These are phyloP conservation scores for Leptopilina syphax DNA, from an alignment of 2,888 invertebrate genomes.

Conservation along the genomic window DNA sequence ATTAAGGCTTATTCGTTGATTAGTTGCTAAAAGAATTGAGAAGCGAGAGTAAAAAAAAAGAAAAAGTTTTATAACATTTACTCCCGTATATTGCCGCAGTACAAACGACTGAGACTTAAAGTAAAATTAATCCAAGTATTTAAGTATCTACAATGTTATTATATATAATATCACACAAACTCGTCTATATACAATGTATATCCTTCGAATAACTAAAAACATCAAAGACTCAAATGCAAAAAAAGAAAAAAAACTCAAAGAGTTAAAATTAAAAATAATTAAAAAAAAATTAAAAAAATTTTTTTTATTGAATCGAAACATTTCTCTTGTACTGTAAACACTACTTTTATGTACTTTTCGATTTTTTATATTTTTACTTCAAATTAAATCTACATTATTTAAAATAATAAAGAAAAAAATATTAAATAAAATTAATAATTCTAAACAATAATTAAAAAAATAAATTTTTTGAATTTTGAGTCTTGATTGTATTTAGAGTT, in stretches of 20 bases:
- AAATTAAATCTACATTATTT: too few relatives aligned
- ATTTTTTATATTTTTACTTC: background rate
- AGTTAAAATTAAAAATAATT: too few relatives aligned
- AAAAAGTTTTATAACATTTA: slow-evolving; percentile 3
- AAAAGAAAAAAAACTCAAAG: background rate
- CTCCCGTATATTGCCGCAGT: slow-evolving; percentile 41
- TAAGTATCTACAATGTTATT: slow-evolving; percentile 43
- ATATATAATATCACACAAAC: background rate
- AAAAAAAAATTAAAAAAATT: too few relatives aligned
- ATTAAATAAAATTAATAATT: too few relatives aligned
- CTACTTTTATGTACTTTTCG: too few relatives aligned
- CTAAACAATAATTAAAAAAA: too few relatives aligned
- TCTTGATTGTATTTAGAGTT: too few relatives aligned
- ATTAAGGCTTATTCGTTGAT: slow-evolving; percentile 18
- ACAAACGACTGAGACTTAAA: slow-evolving; percentile 50
- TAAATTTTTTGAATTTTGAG: too few relatives aligned
- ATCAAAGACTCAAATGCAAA: background rate
- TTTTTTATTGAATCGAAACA: background rate
- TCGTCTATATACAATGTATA: background rate
- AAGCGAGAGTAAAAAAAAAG: slow-evolving; percentile 14
- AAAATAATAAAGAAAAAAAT: too few relatives aligned
- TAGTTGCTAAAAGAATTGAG: slow-evolving; percentile 10
- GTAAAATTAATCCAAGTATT: slow-evolving; percentile 58
- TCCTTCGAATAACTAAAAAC: background rate
- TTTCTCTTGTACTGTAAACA: background rate